Evolutionary conservation across 2,113 vertebrate genomes (phyloP).

Genomic region (Sylvietta virens): DNA sequence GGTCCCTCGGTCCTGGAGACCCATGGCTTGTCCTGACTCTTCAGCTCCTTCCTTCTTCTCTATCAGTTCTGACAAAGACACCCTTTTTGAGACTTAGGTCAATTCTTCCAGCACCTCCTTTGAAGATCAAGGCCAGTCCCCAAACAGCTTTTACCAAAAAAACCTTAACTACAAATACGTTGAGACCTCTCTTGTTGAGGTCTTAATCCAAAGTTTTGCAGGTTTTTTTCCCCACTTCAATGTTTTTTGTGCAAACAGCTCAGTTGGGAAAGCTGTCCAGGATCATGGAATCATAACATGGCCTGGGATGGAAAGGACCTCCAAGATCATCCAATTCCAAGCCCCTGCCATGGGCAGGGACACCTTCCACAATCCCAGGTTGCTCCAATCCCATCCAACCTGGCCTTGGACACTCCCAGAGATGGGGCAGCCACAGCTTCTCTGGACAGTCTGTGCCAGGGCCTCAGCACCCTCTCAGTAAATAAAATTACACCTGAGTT

Average conservation of each 20-base stretch:
- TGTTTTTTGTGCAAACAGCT: neutral
- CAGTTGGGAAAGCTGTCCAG: neutral
- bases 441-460: neutral
- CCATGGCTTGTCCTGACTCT: neutral
- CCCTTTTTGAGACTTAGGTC: neutral
- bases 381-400: fast-evolving
- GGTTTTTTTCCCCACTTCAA: neutral
- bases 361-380: neutral
- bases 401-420: neutral
- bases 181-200: neutral
- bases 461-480: fast-evolving
- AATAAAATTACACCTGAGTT: neutral
- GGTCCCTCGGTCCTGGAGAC: neutral
- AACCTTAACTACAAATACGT: neutral
- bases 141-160: neutral
- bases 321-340: neutral
- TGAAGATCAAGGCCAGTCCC: neutral
- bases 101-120: neutral
- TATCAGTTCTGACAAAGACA: neutral
- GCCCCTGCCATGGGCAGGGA: neutral
- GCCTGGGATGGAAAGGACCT: neutral
- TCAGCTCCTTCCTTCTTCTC: neutral
- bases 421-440: neutral
- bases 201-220: neutral
- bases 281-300: neutral